Conservation (phyloP, 2,888 invertebrate species). For the Coelogynopora nodosa region DNA sequence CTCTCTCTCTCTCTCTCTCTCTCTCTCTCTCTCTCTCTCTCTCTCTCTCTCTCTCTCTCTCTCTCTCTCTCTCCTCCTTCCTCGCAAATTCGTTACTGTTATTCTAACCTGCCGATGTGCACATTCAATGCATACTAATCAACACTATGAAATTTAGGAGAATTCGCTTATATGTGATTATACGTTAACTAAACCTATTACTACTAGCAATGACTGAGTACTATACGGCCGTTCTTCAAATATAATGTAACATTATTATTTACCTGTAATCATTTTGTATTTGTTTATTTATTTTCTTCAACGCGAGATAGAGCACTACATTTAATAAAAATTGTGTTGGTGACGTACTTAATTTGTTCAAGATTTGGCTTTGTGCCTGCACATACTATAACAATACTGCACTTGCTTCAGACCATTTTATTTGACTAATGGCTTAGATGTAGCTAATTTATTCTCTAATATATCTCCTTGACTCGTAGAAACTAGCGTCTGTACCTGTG, state of each 20-base stretch:
- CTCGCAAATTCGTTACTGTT: neutral
- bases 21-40: neutral
- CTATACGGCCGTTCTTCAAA: neutral
- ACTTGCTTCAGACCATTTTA: neutral
- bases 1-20: neutral
- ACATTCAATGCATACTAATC: neutral
- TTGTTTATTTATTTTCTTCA: neutral
- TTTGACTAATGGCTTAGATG: neutral
- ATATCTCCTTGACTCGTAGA: too few relatives aligned
- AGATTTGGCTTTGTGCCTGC: neutral
- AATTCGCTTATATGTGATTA: neutral
- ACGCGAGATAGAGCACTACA: too few relatives aligned
- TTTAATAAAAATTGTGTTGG: too few relatives aligned
- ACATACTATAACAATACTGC: neutral
- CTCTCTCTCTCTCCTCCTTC: neutral
- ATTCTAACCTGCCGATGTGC: conserved; percentile 1
- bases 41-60: neutral
- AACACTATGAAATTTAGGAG: neutral
- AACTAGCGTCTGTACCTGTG: too few relatives aligned
- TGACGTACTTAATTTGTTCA: too few relatives aligned
- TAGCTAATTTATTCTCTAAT: neutral
- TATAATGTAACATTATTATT: too few relatives aligned
- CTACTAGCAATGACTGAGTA: neutral
- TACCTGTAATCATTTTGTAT: neutral
- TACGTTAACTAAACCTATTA: neutral